Percentiles rank a stretch among this genome's conserved stretches.
These are phyloP conservation scores for Agelas oroides DNA, from an alignment of 37 sponge, comb jelly and placozoan species.

Conservation along the genomic window DNA sequence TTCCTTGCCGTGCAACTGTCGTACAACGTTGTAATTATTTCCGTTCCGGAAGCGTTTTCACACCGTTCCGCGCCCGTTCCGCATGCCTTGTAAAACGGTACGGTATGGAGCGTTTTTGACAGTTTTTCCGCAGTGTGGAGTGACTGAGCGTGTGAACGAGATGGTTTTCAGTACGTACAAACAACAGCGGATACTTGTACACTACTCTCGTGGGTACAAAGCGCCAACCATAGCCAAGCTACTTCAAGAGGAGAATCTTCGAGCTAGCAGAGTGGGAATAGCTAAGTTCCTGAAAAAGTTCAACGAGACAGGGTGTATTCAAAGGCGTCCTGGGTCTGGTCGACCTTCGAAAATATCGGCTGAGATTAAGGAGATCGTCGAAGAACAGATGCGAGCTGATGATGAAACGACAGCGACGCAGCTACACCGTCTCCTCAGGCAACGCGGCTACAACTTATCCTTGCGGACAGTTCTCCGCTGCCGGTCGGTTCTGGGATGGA, in stretches of 20 bases:
- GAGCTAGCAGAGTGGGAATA: not conserved
- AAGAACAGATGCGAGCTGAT: slow-evolving; percentile 26
- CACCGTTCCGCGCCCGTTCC: no score
- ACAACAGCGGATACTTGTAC: slow-evolving; percentile 8
- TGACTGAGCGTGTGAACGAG: no score
- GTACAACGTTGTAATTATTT: no score
- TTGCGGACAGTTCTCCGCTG: slow-evolving; percentile 7
- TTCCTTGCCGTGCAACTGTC: no score
- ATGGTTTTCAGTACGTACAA: not conserved
- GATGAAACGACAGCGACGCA: slow-evolving; percentile 34
- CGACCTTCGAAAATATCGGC: slow-evolving; percentile 3
- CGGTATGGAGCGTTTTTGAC: no score
- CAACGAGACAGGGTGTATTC: not conserved
- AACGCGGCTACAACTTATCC: not conserved
- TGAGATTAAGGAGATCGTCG: slow-evolving; percentile 16
- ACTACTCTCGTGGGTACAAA: not conserved
- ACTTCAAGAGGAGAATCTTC: slow-evolving; percentile 12
- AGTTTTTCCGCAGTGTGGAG: no score
- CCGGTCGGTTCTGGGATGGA: slow-evolving; percentile 27
- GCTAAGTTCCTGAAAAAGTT: slow-evolving; percentile 4
- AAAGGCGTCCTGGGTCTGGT: slow-evolving; percentile 1
- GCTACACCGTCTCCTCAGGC: not conserved
- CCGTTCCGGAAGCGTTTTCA: no score
- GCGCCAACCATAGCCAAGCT: slow-evolving; percentile 1
- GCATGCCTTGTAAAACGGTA: no score